Evolutionary conservation across 2,888 invertebrate genomes (phyloP).

Genomic region (Metacarcinus magister): DNA sequence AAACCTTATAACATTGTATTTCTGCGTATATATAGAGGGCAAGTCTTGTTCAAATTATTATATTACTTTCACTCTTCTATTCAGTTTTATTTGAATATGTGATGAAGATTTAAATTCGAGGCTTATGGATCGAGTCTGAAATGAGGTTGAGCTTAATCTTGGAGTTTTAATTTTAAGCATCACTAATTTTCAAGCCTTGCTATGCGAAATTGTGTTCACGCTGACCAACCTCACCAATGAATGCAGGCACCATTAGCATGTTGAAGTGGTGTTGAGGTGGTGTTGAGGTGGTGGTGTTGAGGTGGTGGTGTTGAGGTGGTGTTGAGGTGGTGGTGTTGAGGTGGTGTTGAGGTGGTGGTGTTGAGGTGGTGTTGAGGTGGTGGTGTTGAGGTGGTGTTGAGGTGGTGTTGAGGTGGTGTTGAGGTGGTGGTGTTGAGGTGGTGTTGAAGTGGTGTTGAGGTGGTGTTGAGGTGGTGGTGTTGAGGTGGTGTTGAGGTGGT

Average conservation of each 20-base stretch:
- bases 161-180: conserved; percentile 23
- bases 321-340: no score
- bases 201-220: not conserved
- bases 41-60: not conserved
- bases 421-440: no score
- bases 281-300: no score
- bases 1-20: not conserved
- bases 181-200: not conserved
- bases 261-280: no score
- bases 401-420: no score
- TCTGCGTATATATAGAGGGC: not conserved
- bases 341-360: no score
- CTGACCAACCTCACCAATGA: not conserved
- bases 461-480: no score
- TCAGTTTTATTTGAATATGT: not conserved
- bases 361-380: no score
- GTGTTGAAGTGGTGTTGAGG: no score
- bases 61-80: not conserved
- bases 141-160: not conserved
- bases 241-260: not conserved
- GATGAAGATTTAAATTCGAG: not conserved
- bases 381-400: no score
- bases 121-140: not conserved
- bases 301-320: no score
- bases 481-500: no score